Evolutionary conservation across 2,113 vertebrate species (phyloP), one percentile per base, ranked within the genome.

Genomic region (Haemorhous mexicanus): DNA sequence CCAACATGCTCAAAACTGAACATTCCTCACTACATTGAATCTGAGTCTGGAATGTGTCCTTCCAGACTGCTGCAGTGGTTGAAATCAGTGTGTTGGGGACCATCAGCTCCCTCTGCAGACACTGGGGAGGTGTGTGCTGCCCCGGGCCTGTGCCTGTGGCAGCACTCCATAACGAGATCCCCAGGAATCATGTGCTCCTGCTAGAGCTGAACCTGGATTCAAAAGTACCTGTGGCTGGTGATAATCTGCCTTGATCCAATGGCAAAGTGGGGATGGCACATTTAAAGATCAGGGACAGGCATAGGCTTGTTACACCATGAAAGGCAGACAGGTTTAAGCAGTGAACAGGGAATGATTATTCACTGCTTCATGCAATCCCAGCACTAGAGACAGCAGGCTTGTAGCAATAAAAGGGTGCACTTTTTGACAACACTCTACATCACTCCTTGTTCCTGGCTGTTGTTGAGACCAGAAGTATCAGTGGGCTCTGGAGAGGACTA

Each of bases 371-470:
- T 43, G 27, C 50, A 73, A 64, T 44, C 41, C 20, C 46, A 86
- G 66, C 63, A 53, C 59, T 33, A 66, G 22, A 90, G 46, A 74
- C 59, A 58, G 55, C 50, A 90, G 82, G 33, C 33, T 76, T 66
- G 43, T 80, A 80, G 76, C 53, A 83, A 80, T 72, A 92, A 96
- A 94, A 95, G 33, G 62, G 63, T 80, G 69, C 17, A 64, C 58
- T 87, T 87, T 66, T 82, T 94, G 86, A 91, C 70, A 94, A 39
- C 22, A 68, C 33, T 43, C 49, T 90, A 80, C 89, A 95, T 82
- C 27, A 84, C 23, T 76, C 41, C 67, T 70, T 88, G 27, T 79
- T 93, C 58, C 58, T 80, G 30, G 43, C 21, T 90, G 53, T 18
- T 87, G 77, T 37, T 94, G 82, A 80, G 58, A 86, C 62, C 70